Evolutionary conservation across 2,797 vertebrate genomes (phyloP).

Genomic region (Linurgus olivaceus): DNA sequence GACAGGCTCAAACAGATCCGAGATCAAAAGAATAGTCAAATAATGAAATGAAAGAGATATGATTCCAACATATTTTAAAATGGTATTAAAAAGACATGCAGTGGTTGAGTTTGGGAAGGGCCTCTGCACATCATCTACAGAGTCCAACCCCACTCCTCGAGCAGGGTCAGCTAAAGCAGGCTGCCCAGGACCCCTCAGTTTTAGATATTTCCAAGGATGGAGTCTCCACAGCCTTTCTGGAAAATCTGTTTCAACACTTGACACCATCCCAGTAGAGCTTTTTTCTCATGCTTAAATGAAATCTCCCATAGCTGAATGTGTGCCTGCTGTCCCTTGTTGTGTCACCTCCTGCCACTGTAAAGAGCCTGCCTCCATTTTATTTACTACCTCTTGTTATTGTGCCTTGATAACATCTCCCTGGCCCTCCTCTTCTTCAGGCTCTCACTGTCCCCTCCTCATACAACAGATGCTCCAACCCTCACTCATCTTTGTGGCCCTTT

Average conservation of each 20-base stretch:
- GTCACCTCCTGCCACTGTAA: not conserved
- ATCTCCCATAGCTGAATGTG: not conserved
- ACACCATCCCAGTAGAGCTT: not conserved
- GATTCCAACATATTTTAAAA: not conserved
- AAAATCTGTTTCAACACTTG: not conserved
- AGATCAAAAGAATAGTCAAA: not conserved
- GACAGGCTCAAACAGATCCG: not conserved
- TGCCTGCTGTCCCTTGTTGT: not conserved
- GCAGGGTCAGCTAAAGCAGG: not conserved
- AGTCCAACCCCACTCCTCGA: not conserved
- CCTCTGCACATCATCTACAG: not conserved
- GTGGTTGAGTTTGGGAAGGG: not conserved
- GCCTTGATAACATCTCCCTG: not conserved
- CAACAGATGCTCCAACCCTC: not conserved
- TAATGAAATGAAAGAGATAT: not conserved
- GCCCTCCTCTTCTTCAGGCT: not conserved
- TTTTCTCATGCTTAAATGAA: not conserved
- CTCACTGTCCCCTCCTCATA: not conserved
- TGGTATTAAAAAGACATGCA: not conserved
- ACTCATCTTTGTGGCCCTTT: not conserved
- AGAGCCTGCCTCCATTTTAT: not conserved
- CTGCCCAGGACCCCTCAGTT: not conserved
- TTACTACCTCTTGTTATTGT: not conserved
- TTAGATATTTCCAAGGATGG: not conserved
- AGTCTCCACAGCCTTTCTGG: not conserved